These are phyloP conservation scores for Prosopocoilus inquinatus DNA, from an alignment of 2,888 invertebrate species.

Conservation along the genomic window DNA sequence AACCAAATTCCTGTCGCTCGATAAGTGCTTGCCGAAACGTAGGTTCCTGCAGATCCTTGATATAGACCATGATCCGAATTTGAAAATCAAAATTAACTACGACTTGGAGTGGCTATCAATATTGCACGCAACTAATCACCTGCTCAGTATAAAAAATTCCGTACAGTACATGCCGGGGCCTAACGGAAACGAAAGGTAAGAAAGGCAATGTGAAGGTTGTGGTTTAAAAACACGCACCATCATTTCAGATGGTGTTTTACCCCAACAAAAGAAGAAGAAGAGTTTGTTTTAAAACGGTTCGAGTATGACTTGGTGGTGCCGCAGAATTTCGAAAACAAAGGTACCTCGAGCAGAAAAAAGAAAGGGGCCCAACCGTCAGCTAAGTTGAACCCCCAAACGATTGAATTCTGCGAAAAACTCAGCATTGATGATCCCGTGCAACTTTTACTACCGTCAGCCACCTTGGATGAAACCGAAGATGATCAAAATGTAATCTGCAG, in stretches of 20 bases:
- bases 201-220: neutral
- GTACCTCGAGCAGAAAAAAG: conserved; percentile 40
- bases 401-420: conserved; percentile 63
- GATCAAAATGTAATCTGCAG: conserved; percentile 14
- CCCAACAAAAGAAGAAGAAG: conserved; percentile 73
- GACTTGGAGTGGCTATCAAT: conserved; percentile 96
- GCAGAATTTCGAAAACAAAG: conserved; percentile 71
- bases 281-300: conserved; percentile 63
- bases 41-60: conserved; percentile 83
- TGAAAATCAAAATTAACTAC: conserved; percentile 62
- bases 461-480: conserved; percentile 2
- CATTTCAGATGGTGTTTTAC: conserved; percentile 66
- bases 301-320: conserved; percentile 68
- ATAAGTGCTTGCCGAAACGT: conserved; percentile 90
- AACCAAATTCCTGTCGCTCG: conserved; percentile 91
- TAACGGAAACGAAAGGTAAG: conserved; percentile 64
- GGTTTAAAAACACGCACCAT: neutral
- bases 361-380: conserved; percentile 51
- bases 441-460: conserved; percentile 56
- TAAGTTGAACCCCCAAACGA: conserved; percentile 68
- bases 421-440: conserved; percentile 80
- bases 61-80: conserved; percentile 57
- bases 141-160: conserved; percentile 69
- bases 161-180: conserved; percentile 82
- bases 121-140: conserved; percentile 83